A percentile compares a stretch with the other conserved stretches of the same genome.
These are phyloP conservation scores for Corythoichthys haematopterus DNA, from an alignment of 2,113 vertebrate species.

Conservation along the genomic window DNA sequence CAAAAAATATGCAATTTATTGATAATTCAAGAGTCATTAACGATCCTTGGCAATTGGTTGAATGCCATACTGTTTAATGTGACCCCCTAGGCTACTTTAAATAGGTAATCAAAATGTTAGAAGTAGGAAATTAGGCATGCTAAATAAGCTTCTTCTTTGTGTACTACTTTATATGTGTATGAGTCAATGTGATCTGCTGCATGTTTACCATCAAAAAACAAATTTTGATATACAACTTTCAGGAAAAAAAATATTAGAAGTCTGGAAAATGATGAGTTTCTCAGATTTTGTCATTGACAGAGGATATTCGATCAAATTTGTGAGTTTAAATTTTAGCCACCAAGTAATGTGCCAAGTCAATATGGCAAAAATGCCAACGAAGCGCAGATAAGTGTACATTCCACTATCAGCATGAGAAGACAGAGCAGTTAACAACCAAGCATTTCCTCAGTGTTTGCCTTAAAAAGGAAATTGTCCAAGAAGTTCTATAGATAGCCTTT, in stretches of 20 bases:
- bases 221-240: neutral
- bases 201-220: neutral
- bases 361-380: neutral
- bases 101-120: neutral
- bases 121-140: neutral
- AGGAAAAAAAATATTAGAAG: too few relatives aligned
- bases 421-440: neutral
- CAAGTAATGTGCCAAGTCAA: neutral
- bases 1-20: neutral
- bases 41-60: neutral
- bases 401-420: neutral
- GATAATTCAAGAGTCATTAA: neutral
- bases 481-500: conserved; percentile 1
- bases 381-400: neutral
- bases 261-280: neutral
- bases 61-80: too few relatives aligned
- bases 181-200: neutral
- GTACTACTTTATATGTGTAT: neutral
- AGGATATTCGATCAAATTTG: neutral
- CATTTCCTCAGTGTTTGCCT: neutral
- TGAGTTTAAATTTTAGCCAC: neutral
- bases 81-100: neutral
- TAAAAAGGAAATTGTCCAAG: neutral
- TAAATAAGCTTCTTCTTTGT: neutral
- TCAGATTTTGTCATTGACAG: neutral